Evolutionary conservation across 2,888 invertebrate genomes (phyloP), one percentile per base, ranked within the genome.

Genomic region (Cerastoderma edule): DNA sequence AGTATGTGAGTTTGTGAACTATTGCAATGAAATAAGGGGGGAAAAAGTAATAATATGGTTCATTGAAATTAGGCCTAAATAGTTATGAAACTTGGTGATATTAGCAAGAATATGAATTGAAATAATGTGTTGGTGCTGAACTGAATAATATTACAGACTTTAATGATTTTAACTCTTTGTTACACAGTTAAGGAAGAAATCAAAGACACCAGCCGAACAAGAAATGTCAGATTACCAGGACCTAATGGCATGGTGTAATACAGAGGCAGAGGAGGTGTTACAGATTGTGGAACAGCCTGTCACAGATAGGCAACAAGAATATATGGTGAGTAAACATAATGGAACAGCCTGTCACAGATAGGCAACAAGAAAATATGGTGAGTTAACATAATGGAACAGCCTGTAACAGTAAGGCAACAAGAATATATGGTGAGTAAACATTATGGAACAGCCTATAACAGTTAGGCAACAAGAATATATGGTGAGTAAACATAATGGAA

Each of bases 221-320:
- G 92, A 92, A 75, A 78, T 88, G 78, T 77, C 87, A 30, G 90
- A 91, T 54, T 91, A 96, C 93, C 95, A 96, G 89, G 95, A 95
- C 85, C 94, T 98, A 80, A 94, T 96, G 89, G 94, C 95, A 88
- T 98, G 98, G 97, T 94, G 98, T 80, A 94, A 95, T 19, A 80
- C 79, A 87, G 89, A 90, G 60, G 91, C 92, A 19, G 88, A 90
- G n/a, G 89, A 89, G 32, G 82, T 87, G 10, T 84, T 92, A 65
- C 80, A 87, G 57, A 84, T 89, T n/a, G 87, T 88, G 1, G 87
- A 90, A 69, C 83, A 88, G 72, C 92, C 92, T 0, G 87, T 92
- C 44, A 84, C 85, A 35, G 91, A 92, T 82, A 79, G 88, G 53
- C 87, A 90, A 64, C 94, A 95, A 84, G 95, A 96, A 92, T 98